These are phyloP conservation scores for Aethes cnicana DNA, from an alignment of 2,888 invertebrate species.

Conservation along the genomic window DNA sequence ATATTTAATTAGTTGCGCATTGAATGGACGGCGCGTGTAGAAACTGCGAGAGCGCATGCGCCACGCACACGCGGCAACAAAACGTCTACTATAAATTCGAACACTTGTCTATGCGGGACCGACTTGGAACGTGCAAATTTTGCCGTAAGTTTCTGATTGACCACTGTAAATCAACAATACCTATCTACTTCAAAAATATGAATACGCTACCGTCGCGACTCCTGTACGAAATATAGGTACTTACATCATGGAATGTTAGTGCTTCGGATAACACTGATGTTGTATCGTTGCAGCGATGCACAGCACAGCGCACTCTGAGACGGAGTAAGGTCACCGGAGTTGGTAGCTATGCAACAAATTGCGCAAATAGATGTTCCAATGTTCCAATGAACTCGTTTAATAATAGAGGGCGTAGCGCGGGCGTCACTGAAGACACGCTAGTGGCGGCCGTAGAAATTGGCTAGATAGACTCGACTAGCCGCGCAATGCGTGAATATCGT, in stretches of 20 bases:
- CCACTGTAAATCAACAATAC: too few species aligned
- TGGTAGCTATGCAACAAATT: slow-evolving; percentile 74
- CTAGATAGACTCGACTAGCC: slow-evolving; percentile 14
- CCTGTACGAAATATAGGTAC: too few species aligned
- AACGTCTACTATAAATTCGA: slow-evolving; percentile 48
- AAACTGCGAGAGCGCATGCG: slow-evolving; percentile 69
- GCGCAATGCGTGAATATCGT: slow-evolving; percentile 64
- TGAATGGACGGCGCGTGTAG: slow-evolving; percentile 71
- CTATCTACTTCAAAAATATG: too few species aligned
- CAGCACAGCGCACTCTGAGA: slow-evolving; percentile 40
- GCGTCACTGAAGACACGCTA: slow-evolving; percentile 59
- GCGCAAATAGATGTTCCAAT: slow-evolving; percentile 82
- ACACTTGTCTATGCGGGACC: slow-evolving; percentile 46
- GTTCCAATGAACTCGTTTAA: slow-evolving; percentile 82
- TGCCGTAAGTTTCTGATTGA: too few species aligned
- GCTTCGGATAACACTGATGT: too few species aligned
- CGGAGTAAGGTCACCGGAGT: slow-evolving; percentile 72
- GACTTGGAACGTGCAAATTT: slow-evolving; percentile 47
- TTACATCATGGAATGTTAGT: too few species aligned
- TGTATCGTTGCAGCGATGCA: too few species aligned
- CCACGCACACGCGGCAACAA: slow-evolving; percentile 60
- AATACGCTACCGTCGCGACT: too few species aligned
- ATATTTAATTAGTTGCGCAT: slow-evolving; percentile 64
- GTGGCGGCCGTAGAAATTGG: slow-evolving; percentile 32
- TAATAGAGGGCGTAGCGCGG: slow-evolving; percentile 78